phyloP scores from a whole-genome alignment of 2,888 invertebrate species.

The Tortrix viridana region DNA sequence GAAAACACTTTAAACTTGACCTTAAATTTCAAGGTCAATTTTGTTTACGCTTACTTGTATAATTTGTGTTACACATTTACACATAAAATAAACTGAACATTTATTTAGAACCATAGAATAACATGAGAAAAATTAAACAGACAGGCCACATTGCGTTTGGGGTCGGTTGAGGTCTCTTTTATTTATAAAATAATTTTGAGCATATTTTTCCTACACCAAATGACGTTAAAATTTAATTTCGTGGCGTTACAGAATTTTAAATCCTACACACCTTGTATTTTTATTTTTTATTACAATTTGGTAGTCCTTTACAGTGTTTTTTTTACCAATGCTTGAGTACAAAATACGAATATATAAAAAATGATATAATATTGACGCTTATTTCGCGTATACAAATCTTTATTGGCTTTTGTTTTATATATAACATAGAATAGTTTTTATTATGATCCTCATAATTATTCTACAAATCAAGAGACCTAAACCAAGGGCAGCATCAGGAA shows the following conservation, averaged over 20 bases:
- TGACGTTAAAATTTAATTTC: no score
- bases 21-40: background rate
- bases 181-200: background rate
- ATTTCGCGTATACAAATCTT: no score
- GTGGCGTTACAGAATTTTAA: background rate
- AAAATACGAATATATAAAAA: no score
- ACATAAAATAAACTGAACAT: slow-evolving; percentile 22
- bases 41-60: background rate
- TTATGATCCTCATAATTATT: background rate
- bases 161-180: slow-evolving; percentile 18
- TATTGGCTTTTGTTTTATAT: no score
- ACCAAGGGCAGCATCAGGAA: slow-evolving; percentile 23
- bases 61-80: no score
- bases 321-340: no score
- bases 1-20: background rate
- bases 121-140: slow-evolving; percentile 60
- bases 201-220: background rate
- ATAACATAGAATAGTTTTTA: no score
- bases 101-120: slow-evolving; percentile 53
- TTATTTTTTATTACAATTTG: background rate
- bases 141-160: slow-evolving; percentile 41
- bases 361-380: no score
- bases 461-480: slow-evolving; percentile 7
- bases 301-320: no score
- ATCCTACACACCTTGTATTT: background rate